Evolutionary conservation across 1,140 invertebrate species (phyloP).

Genomic region (Aphidius ervi): DNA sequence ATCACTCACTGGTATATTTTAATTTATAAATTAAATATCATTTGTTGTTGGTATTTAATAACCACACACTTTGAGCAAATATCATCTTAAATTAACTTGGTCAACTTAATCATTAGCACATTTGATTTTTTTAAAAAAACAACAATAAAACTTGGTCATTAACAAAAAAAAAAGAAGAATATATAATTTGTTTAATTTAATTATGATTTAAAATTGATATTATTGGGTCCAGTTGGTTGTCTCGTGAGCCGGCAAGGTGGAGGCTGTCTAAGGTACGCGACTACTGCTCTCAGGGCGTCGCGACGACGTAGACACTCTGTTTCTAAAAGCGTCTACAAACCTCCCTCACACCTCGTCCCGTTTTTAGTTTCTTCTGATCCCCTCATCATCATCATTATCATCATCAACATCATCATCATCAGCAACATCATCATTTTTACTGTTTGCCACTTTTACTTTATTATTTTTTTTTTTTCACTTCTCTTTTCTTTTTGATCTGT

Average conservation of each 20-base stretch:
- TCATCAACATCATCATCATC: constrained; percentile 1
- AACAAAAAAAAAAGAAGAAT: too few species aligned
- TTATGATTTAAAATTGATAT: background rate
- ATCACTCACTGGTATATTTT: too few species aligned
- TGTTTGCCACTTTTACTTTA: constrained; percentile 12
- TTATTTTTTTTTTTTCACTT: background rate
- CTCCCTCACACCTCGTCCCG: constrained; percentile 34
- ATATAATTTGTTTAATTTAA: too few species aligned
- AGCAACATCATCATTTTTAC: constrained; percentile 11
- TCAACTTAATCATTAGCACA: too few species aligned
- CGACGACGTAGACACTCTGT: constrained; percentile 48
- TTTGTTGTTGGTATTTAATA: too few species aligned
- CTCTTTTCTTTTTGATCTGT: too few species aligned
- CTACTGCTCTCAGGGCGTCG: constrained; percentile 48
- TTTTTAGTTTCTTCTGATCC: constrained; percentile 19
- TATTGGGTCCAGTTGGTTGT: constrained; percentile 18
- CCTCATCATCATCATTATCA: constrained; percentile 19
- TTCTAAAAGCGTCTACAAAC: constrained; percentile 48
- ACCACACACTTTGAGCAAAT: too few species aligned
- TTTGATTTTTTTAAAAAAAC: too few species aligned
- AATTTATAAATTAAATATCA: too few species aligned
- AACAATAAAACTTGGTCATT: too few species aligned
- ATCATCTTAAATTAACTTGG: too few species aligned
- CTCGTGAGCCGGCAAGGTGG: constrained; percentile 46
- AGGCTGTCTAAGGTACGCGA: constrained; percentile 50